Base-by-base conservation (phyloP, 2,888 invertebrate species). In the Isoperla grammatica region DNA sequence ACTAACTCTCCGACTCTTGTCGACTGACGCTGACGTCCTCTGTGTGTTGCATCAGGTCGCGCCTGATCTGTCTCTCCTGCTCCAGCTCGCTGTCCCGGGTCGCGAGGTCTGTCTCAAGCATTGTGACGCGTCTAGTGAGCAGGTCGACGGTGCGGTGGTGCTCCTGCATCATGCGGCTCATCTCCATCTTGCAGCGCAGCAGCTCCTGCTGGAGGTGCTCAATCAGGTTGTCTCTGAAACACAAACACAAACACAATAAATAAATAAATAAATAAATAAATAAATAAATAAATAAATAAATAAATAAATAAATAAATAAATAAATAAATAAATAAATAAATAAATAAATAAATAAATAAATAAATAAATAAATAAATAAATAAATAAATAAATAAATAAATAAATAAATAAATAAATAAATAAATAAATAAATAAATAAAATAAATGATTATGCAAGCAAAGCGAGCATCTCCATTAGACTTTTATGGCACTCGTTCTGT, bases 151-250 rank as follows among this genome's bases (percentile, higher is more conserved):
- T 74, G 61, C 74, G 72, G 63, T 78, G 75, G 67, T 80, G 79
- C 69, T 83, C 81, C 37, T 74, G 70, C 62, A 78, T 74, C 12
- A 84, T 71, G 56, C 76, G 71, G 63, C 77, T 76, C 45, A 84
- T 71, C 70, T 85, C 82, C 48, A 73, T 75, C 66, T 79, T 77
- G 67, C 89, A 82, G 64, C 86, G 78, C 62, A 83, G 82, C 61
- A 90, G 78, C 73, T 92, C 90, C 65, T 83, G 83, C 72, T 88
- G 86, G 65, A 94, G 78, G 69, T 91, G 88, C 63, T 87, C 86
- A 65, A 93, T 92, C 45, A 92, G 77, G 61, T 83, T 79, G 72
- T 91, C 90, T 59, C 90, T 82, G 68, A 1, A 70, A 68, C n/a
- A 48, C 13, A 40, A n/a, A 59, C 12, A 57, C 58, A 20, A n/a